These are phyloP conservation scores for Cyclopterus lumpus DNA, from an alignment of 2,797 vertebrate genomes.

Conservation along the genomic window DNA sequence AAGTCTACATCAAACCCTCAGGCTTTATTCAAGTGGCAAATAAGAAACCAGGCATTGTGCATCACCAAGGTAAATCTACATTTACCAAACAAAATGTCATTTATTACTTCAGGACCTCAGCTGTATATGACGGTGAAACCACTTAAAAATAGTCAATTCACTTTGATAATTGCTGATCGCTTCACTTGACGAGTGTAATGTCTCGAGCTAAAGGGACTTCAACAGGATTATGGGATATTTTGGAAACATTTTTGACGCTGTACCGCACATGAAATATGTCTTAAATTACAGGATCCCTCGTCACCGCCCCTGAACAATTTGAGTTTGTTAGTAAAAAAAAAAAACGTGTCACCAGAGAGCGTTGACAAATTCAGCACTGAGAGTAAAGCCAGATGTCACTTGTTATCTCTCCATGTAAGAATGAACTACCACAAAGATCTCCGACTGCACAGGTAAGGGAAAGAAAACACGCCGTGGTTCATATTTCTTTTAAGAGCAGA, in stretches of 20 bases:
- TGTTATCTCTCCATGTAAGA: constrained; percentile 47
- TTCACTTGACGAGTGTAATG: not conserved
- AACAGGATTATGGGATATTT: not conserved
- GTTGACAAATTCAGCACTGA: constrained; percentile 4
- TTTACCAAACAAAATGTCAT: not conserved
- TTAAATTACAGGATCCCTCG: not conserved
- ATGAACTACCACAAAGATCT: constrained; percentile 54
- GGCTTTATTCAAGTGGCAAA: not conserved
- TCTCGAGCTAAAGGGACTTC: not conserved
- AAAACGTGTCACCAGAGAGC: not conserved
- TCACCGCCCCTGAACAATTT: not conserved
- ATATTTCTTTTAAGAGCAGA: constrained; percentile 65
- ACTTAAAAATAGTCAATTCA: not conserved
- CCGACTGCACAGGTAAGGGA: constrained; percentile 40
- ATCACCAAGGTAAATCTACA: not conserved
- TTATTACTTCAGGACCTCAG: no score
- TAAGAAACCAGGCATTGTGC: not conserved
- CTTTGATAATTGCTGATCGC: not conserved
- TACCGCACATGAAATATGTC: not conserved
- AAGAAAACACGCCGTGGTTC: constrained; percentile 20
- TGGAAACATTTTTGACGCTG: not conserved
- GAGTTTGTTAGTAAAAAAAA: not conserved
- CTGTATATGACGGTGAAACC: not conserved
- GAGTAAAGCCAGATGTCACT: constrained; percentile 29
- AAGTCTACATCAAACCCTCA: not conserved